Percentiles rank a stretch among this genome's conserved stretches.
Evolutionary conservation across 2,888 invertebrate genomes (phyloP).

Genomic region (Euspilapteryx auroguttella): DNA sequence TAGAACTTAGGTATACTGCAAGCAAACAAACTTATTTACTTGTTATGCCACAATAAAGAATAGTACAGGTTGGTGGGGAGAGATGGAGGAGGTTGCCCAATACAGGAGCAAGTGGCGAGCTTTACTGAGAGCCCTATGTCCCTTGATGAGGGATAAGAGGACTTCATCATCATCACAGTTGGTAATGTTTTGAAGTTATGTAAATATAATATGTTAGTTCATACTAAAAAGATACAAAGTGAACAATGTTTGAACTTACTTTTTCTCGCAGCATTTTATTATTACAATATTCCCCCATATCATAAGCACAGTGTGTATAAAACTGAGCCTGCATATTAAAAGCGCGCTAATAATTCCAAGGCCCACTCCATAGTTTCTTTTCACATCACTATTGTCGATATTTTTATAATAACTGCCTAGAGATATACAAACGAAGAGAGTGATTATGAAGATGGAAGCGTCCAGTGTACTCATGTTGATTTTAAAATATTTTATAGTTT

Average conservation of each 20-base stretch:
- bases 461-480: slow-evolving; percentile 12
- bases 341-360: slow-evolving; percentile 61
- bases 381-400: slow-evolving; percentile 43
- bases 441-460: slow-evolving; percentile 20
- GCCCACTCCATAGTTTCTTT: slow-evolving; percentile 62
- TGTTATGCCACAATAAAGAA: too few relatives aligned
- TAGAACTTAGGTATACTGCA: too few relatives aligned
- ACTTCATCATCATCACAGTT: too few relatives aligned
- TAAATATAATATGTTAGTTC: too few relatives aligned
- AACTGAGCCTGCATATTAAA: slow-evolving; percentile 63
- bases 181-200: background rate
- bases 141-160: too few relatives aligned
- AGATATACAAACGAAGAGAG: slow-evolving; percentile 46
- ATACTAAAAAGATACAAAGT: too few relatives aligned
- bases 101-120: too few relatives aligned
- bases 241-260: slow-evolving; percentile 53
- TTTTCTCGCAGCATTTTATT: slow-evolving; percentile 55
- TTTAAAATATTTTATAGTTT: slow-evolving; percentile 4
- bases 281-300: slow-evolving; percentile 65
- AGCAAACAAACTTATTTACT: too few relatives aligned
- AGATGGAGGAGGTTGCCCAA: too few relatives aligned
- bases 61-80: too few relatives aligned
- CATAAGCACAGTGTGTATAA: slow-evolving; percentile 61
- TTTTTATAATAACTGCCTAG: slow-evolving; percentile 63
- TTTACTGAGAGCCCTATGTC: too few relatives aligned